Conservation (phyloP, 2,888 invertebrate species). For the Pristionchus exspectatus region DNA sequence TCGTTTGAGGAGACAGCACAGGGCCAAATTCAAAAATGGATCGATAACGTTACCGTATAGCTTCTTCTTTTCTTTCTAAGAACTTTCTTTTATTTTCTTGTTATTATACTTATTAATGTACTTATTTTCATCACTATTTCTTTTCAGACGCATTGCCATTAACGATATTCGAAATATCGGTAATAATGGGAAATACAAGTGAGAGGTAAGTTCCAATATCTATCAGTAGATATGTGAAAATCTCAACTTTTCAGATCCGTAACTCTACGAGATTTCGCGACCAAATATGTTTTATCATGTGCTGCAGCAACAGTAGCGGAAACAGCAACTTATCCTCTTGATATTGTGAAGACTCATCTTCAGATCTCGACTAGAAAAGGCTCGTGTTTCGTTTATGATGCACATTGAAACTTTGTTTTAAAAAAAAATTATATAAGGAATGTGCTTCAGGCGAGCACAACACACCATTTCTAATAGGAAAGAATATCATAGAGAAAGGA, state of each 20-base stretch:
- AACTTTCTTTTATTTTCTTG: too few relatives aligned
- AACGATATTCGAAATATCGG: too few relatives aligned
- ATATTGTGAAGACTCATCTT: constrained; percentile 91
- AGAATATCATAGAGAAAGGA: background rate
- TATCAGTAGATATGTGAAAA: background rate
- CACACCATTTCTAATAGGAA: background rate
- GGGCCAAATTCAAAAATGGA: too few relatives aligned
- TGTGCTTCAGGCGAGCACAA: background rate
- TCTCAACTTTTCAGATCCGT: background rate
- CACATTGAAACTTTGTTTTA: background rate
- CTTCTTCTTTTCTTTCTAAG: too few relatives aligned
- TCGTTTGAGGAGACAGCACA: too few relatives aligned
- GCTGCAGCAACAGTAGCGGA: constrained; percentile 33
- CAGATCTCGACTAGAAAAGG: constrained; percentile 90
- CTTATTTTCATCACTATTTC: too few relatives aligned
- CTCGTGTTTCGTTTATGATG: background rate
- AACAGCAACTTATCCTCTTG: constrained; percentile 91
- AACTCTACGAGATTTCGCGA: background rate
- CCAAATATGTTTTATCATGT: constrained; percentile 34
- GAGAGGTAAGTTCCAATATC: background rate
- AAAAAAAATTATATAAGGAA: background rate
- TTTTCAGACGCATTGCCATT: too few relatives aligned
- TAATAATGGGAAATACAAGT: background rate
- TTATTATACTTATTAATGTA: too few relatives aligned
- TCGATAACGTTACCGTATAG: too few relatives aligned